Evolutionary conservation across 2,797 vertebrate species (phyloP).

Genomic region (Benthosema pterotum): DNA sequence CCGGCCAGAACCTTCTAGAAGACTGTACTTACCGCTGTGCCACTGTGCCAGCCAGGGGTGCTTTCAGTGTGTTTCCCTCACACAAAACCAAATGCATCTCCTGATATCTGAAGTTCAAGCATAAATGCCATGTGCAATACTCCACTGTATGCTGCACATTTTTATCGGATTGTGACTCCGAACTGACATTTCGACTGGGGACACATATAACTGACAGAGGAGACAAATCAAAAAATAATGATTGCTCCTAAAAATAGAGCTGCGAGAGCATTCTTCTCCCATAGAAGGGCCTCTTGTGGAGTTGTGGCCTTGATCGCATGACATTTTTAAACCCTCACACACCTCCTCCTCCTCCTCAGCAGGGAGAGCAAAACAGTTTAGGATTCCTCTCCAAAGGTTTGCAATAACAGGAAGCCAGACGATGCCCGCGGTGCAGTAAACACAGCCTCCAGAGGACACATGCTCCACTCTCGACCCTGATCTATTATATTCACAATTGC

Average conservation of each 20-base stretch:
- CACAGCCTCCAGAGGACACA: neutral
- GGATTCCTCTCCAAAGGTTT: neutral
- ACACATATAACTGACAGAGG: conserved; percentile 6
- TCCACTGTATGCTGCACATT: no score
- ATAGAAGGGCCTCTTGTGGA: conserved; percentile 49
- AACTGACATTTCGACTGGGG: no score
- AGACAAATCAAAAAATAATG: conserved; percentile 38
- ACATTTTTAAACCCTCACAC: conserved; percentile 26
- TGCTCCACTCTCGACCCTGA: neutral
- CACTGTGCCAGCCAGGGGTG: no score
- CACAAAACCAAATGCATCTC: no score
- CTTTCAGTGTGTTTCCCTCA: no score
- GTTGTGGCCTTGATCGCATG: conserved; percentile 32
- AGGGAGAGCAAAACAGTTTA: conserved; percentile 14
- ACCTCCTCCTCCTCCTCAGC: no score
- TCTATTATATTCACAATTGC: neutral
- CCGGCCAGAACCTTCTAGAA: no score
- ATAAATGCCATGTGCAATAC: no score
- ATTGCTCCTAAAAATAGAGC: conserved; percentile 58
- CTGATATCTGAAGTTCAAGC: no score
- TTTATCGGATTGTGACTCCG: no score
- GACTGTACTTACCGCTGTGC: no score
- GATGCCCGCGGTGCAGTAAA: neutral
- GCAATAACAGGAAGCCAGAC: neutral
- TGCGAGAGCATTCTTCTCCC: conserved; percentile 51